These are phyloP conservation scores for Pteropus alecto DNA, from an alignment of 2,113 vertebrate species.

Conservation along the genomic window DNA sequence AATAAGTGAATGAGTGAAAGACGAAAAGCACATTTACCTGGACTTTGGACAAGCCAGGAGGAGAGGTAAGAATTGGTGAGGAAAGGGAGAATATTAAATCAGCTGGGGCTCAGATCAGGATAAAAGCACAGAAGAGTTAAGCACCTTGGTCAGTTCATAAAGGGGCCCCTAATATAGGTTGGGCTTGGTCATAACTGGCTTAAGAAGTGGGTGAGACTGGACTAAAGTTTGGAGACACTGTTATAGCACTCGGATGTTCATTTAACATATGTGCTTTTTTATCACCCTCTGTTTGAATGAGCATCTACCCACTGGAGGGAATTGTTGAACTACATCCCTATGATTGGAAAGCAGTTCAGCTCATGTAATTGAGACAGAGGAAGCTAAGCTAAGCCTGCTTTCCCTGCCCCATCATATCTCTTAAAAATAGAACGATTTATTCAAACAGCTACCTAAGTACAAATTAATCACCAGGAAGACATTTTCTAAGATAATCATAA, in stretches of 20 bases:
- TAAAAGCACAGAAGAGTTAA: not conserved
- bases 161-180: not conserved
- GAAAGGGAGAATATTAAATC: not conserved
- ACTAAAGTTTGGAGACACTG: not conserved
- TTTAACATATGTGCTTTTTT: not conserved
- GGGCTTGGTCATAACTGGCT: not conserved
- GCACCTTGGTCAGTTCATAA: not conserved
- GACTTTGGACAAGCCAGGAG: not conserved
- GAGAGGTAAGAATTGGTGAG: not conserved
- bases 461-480: not conserved
- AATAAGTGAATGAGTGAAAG: not conserved
- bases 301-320: not conserved
- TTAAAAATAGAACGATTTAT: not conserved
- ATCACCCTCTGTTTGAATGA: not conserved
- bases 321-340: not conserved
- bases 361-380: not conserved
- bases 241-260: not conserved
- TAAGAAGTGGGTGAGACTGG: not conserved
- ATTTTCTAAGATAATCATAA: slow-evolving; percentile 13
- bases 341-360: not conserved
- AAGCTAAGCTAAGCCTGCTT: not conserved
- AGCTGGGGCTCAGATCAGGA: not conserved
- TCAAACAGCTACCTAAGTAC: not conserved
- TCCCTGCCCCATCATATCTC: not conserved
- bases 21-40: not conserved